Conservation (phyloP, 2,888 invertebrate genomes). For the Carpatolechia fugitivella region DNA sequence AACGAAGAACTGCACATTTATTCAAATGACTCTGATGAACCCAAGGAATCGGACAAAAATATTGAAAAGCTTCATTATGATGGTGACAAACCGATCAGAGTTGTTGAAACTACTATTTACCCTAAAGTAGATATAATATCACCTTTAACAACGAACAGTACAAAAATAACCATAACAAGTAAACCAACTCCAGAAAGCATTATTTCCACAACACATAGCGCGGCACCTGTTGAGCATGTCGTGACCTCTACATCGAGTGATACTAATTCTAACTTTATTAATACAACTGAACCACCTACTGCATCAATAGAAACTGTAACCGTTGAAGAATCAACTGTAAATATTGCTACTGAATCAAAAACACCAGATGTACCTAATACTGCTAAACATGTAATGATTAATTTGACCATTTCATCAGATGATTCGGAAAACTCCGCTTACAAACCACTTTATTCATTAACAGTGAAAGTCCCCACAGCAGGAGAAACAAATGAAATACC, state of each 20-base stretch:
- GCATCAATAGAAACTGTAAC: slow-evolving; percentile 31
- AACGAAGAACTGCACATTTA: slow-evolving; percentile 62
- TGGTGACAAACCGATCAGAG: slow-evolving; percentile 34
- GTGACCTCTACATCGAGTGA: slow-evolving; percentile 41
- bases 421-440: slow-evolving; percentile 62
- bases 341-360: slow-evolving; percentile 51
- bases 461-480: slow-evolving; percentile 87
- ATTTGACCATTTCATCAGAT: slow-evolving; percentile 89
- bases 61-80: slow-evolving; percentile 57
- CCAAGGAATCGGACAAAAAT: slow-evolving; percentile 32
- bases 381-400: slow-evolving; percentile 85
- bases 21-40: slow-evolving; percentile 51
- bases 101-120: slow-evolving; percentile 25
- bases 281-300: slow-evolving; percentile 28
- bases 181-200: slow-evolving; percentile 32
- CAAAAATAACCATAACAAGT: slow-evolving; percentile 27
- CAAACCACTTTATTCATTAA: slow-evolving; percentile 87
- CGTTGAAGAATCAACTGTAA: slow-evolving; percentile 39
- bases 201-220: slow-evolving; percentile 39
- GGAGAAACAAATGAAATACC: slow-evolving; percentile 74
- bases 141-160: slow-evolving; percentile 24
- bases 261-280: slow-evolving; percentile 44
- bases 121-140: slow-evolving; percentile 27
- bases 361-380: slow-evolving; percentile 51
- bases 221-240: slow-evolving; percentile 49